These are phyloP conservation scores for Eumacrocentrus americanus DNA, from an alignment of 2,888 invertebrate species.

Conservation along the genomic window DNA sequence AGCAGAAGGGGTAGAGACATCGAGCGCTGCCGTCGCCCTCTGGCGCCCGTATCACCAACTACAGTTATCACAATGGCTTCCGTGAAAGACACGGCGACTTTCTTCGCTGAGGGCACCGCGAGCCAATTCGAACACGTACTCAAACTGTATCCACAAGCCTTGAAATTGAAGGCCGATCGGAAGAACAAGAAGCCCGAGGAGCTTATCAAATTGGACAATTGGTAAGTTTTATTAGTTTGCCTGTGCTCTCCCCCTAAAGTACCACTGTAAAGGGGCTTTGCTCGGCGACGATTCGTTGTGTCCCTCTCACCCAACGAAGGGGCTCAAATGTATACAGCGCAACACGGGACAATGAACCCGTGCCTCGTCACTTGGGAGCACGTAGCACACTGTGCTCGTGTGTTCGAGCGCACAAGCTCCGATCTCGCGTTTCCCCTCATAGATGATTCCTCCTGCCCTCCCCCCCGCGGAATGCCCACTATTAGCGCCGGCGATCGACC, in stretches of 20 bases:
- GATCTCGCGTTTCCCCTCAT: constrained; percentile 29
- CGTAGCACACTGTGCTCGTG: constrained; percentile 38
- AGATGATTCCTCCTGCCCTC: background rate
- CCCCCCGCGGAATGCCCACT: constrained; percentile 3
- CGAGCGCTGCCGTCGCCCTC: constrained; percentile 19
- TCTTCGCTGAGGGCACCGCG: constrained; percentile 89
- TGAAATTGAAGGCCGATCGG: constrained; percentile 87
- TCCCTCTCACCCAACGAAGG: background rate
- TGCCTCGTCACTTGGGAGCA: constrained; percentile 51
- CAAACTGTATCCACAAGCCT: constrained; percentile 89
- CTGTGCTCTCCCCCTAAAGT: no score
- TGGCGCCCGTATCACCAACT: constrained; percentile 44
- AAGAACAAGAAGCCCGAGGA: constrained; percentile 93
- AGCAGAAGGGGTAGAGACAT: constrained; percentile 16
- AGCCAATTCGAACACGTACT: constrained; percentile 87
- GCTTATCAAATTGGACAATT: constrained; percentile 92
- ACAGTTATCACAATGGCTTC: constrained; percentile 74
- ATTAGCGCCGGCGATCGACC: background rate
- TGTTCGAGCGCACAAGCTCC: constrained; percentile 26
- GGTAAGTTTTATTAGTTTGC: constrained; percentile 71
- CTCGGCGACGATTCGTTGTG: no score
- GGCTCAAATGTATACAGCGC: constrained; percentile 10
- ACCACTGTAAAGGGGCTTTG: no score
- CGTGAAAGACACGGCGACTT: constrained; percentile 90
- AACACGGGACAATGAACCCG: constrained; percentile 60